phyloP scores from a whole-genome alignment of 2,797 vertebrate species.

The Bufotes viridis region DNA sequence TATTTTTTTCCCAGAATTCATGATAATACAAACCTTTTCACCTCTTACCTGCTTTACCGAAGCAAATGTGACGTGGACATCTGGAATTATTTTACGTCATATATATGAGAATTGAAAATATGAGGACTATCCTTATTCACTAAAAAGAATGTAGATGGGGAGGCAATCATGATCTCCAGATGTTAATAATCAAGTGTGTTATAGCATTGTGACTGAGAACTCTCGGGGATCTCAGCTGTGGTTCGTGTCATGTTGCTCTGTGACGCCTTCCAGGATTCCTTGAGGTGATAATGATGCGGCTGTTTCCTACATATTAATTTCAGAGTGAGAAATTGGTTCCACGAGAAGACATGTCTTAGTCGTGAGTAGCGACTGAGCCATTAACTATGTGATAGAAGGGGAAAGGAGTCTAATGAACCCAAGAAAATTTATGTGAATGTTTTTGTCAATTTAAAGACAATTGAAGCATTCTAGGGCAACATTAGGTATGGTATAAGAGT shows the following conservation, averaged over 20 bases:
- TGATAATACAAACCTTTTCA: neutral
- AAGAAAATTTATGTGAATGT: neutral
- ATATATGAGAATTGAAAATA: slow-evolving; percentile 46
- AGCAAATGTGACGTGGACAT: slow-evolving; percentile 3
- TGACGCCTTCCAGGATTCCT: slow-evolving; percentile 24
- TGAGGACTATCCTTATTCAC: slow-evolving; percentile 45
- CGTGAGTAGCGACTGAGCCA: slow-evolving; percentile 10
- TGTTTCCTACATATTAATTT: slow-evolving; percentile 50
- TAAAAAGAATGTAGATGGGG: slow-evolving; percentile 29
- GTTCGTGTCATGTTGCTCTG: slow-evolving; percentile 10
- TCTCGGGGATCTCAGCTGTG: neutral
- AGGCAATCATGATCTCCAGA: slow-evolving; percentile 57
- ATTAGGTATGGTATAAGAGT: too few relatives aligned
- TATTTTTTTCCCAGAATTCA: too few relatives aligned
- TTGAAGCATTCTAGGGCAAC: neutral
- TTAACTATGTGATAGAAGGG: neutral
- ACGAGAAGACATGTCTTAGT: neutral
- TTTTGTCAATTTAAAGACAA: neutral
- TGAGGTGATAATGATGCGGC: slow-evolving; percentile 15
- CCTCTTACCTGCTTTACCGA: neutral
- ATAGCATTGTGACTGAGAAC: slow-evolving; percentile 38
- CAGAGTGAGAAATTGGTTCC: slow-evolving; percentile 22
- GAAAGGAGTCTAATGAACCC: neutral
- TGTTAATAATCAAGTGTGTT: slow-evolving; percentile 53
- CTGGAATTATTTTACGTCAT: slow-evolving; percentile 25